Conservation (phyloP, 53 echinoderm and acorn worm species). For the Hippasteria phrygiana region DNA sequence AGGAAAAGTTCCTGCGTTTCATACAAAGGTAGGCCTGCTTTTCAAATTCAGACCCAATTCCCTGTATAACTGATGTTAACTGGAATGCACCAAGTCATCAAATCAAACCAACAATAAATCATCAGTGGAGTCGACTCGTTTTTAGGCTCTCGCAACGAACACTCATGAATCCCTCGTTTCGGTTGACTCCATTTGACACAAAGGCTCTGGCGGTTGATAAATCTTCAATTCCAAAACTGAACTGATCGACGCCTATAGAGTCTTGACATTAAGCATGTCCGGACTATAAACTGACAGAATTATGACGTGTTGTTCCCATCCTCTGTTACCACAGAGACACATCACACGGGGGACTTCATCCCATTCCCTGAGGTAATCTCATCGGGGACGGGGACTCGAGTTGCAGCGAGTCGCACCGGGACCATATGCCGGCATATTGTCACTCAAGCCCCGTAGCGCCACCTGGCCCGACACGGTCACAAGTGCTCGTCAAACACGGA, state of each 20-base stretch:
- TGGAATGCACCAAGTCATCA: background rate
- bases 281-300: constrained; percentile 14
- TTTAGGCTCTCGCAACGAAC: no score
- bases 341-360: background rate
- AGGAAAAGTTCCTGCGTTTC: no score
- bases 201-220: background rate
- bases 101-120: background rate
- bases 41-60: background rate
- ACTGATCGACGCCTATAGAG: constrained; percentile 14
- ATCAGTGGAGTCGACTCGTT: no score
- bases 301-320: constrained; percentile 34
- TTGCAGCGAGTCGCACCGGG: constrained; percentile 44
- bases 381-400: constrained; percentile 47
- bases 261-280: constrained; percentile 13
- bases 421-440: constrained; percentile 67
- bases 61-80: background rate
- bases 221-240: background rate
- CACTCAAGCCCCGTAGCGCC: constrained; percentile 62
- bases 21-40: background rate
- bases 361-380: constrained; percentile 21
- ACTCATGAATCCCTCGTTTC: background rate
- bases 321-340: constrained; percentile 24
- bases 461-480: constrained; percentile 54
- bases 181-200: background rate
- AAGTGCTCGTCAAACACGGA: constrained; percentile 60